Evolutionary conservation across 2,113 vertebrate genomes (phyloP), one percentile per base, ranked within the genome.

Genomic region (Cheilinus undulatus): DNA sequence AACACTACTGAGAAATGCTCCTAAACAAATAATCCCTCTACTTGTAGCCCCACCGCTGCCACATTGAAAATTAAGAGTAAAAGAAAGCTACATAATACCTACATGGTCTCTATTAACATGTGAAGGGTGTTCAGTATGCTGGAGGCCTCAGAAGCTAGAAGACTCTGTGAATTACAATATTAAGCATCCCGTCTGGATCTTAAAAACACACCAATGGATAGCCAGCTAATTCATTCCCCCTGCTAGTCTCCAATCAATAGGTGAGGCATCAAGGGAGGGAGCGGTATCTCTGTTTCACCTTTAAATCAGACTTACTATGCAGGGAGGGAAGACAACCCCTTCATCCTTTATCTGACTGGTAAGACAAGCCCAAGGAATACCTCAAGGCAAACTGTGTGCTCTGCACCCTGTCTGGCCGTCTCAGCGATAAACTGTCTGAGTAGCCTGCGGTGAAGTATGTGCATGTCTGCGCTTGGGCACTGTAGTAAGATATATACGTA

Each of bases 231-330:
- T 90, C 67, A 85, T 74, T 80, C 69, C 64, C 74, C 24, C 17
- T 70, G 67, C 81, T 60, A 48, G 76, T 76, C 59, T 72, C 80
- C 72, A 87, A 90, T 91, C 89, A 89, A 89, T 88, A 86, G 32
- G 60, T 58, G 57, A 64, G 57, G 61, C 76, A 75, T 79, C 67
- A 68, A 63, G 82, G 69, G 65, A 70, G 60, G 68, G 10, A 63
- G 52, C 28, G 22, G 69, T 69, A 67, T 87, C 59, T 65, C 64
- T 10, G 46, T 77, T 83, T 84, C 74, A 51, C 66, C 78, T 86
- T 86, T 81, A 89, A 87, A 90, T 82, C 78, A 80, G 51, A 76
- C 67, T 85, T 75, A 74, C 74, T 76, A 86, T 89, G 81, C 78
- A 71, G 73, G 62, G 19, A 76, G 57, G 78, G 68, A 85, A 88